Base-by-base conservation (phyloP, 1,140 invertebrate genomes). In the Cataglyphis hispanica region DNA sequence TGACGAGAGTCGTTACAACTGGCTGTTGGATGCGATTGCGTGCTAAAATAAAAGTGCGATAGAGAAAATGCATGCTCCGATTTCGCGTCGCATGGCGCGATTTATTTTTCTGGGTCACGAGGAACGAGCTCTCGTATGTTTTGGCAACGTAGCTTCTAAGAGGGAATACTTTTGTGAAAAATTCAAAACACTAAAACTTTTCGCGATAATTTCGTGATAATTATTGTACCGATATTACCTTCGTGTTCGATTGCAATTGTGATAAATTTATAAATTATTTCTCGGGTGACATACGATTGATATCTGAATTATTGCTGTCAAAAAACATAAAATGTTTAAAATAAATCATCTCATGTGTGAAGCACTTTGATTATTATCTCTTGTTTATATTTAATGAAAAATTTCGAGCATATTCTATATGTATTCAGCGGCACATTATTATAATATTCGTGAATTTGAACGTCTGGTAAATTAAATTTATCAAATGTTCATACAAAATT, bases 21-120 rank as follows among this genome's bases (percentile, higher is more conserved):
- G 67, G 67, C 37, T 83, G 37, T 53, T 83, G 19, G 78, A 83
- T 74, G 43, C 53, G 78, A 72, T 72, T 50, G 64, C 11, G 34
- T 16, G n/a, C 2, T 34, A 7, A 72, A 83, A 43, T 46, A 76
- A 86, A 86, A 66, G 34, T 46, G 46, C 34, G 75, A 72, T 61
- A 63, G 46, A 43, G 66, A n/a, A 80, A 63, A 88, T 19, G 19
- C 13, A 34, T 56, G 58, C 16, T 58, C 31, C 31, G 50, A 60
- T 69, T 50, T 46, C 34, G 22, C 67, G 70, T 64, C 63, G 70
- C 56, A 60, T 40, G 50, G 64, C 16, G 40, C 50, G 27, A 70
- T 76, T 60, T 89, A 69, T 86, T 76, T 89, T 88, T 86, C 76
- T 86, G 66, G 84, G 75, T 89, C 67, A 88, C 53, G 69, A 75